Evolutionary conservation across 2,888 invertebrate genomes (phyloP).

Genomic region (Drymonia ruficornis): DNA sequence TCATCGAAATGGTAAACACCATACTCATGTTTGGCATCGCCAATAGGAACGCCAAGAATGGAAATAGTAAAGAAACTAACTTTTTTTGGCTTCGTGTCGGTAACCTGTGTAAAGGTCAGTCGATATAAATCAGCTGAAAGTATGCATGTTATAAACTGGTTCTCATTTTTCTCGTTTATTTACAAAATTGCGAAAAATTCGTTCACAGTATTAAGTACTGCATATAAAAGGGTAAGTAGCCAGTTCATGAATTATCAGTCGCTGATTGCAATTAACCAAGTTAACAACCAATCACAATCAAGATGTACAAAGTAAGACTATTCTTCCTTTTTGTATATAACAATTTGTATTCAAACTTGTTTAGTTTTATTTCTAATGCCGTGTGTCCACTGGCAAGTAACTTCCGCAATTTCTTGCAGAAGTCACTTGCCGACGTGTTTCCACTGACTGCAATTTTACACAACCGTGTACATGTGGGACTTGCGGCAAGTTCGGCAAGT

Average conservation of each 20-base stretch:
- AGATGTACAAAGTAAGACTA: slow-evolving; percentile 4
- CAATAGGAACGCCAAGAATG: no score
- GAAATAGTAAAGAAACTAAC: neutral
- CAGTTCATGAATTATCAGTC: neutral
- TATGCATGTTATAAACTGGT: neutral
- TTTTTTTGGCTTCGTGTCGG: neutral
- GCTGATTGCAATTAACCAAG: neutral
- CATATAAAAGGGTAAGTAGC: neutral
- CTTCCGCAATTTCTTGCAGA: no score
- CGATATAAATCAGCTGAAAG: neutral
- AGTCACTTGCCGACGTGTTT: no score
- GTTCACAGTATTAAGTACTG: neutral
- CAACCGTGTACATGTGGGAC: no score
- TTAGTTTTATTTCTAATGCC: no score
- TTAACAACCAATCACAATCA: neutral
- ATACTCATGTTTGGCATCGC: no score
- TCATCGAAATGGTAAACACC: no score
- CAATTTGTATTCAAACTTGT: no score
- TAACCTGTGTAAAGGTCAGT: neutral
- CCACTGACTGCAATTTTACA: no score
- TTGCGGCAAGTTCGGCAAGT: no score
- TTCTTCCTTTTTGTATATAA: neutral
- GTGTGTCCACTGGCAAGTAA: no score
- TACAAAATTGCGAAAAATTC: neutral
- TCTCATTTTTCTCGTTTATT: neutral